A percentile compares a stretch with the other conserved stretches of the same genome.
phyloP scores from a whole-genome alignment of 2,888 invertebrate species.

The Philonicus albiceps region DNA sequence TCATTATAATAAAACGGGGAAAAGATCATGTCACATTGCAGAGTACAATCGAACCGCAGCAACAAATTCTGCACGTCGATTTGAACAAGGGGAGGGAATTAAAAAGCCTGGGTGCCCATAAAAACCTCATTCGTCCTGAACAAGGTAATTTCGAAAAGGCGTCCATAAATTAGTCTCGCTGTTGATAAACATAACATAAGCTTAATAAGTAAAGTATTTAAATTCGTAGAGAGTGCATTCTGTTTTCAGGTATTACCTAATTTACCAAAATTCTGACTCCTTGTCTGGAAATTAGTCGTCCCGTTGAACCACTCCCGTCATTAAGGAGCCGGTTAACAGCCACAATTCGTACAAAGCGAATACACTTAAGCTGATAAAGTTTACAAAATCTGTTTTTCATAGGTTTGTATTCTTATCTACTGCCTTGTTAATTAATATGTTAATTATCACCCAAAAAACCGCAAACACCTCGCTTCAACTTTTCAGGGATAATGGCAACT shows the following conservation, averaged over 20 bases:
- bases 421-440: neutral
- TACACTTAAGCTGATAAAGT: neutral
- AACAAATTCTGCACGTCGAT: neutral
- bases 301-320: constrained; percentile 13
- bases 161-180: neutral
- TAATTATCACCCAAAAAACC: neutral
- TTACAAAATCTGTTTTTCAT: neutral
- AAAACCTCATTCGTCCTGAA: neutral
- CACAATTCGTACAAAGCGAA: neutral
- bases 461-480: constrained; percentile 1
- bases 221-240: neutral
- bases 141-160: neutral
- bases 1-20: neutral
- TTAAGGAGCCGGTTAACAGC: neutral
- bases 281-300: neutral
- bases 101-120: neutral
- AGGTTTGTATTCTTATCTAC: neutral
- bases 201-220: neutral
- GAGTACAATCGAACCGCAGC: neutral
- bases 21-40: neutral
- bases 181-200: neutral
- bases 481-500: constrained; percentile 7
- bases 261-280: neutral
- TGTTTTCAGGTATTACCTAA: neutral
- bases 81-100: neutral